Percentiles rank a stretch among this genome's conserved stretches.
Evolutionary conservation across 2,797 vertebrate genomes (phyloP).

Genomic region (Hyperoplus immaculatus): DNA sequence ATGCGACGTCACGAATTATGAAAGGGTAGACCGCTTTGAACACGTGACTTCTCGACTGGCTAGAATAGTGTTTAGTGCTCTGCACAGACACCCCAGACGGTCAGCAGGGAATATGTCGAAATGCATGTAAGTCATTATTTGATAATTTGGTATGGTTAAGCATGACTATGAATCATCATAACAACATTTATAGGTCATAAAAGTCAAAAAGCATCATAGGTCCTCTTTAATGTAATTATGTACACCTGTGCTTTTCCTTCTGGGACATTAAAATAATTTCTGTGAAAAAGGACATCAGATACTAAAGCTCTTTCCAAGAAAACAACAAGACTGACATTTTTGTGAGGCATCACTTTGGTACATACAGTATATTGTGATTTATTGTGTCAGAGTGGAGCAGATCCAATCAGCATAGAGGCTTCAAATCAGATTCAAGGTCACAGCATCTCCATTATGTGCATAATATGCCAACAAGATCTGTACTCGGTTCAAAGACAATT

Average conservation of each 20-base stretch:
- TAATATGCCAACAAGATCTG: slow-evolving; percentile 8
- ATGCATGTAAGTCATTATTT: no score
- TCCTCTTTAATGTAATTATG: not conserved
- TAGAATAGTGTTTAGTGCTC: no score
- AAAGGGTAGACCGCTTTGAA: no score
- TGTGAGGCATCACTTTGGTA: not conserved
- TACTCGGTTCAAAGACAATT: slow-evolving; percentile 7
- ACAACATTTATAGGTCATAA: no score
- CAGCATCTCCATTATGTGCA: slow-evolving; percentile 9
- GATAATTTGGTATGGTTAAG: no score
- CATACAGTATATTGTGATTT: not conserved
- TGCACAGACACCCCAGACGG: no score
- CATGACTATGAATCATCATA: no score
- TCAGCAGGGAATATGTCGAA: no score
- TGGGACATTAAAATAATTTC: not conserved
- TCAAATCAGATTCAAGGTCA: slow-evolving; percentile 16
- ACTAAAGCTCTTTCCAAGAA: not conserved
- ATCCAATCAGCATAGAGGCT: slow-evolving; percentile 7
- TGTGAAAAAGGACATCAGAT: not conserved
- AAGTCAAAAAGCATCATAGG: no score
- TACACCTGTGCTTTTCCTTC: not conserved
- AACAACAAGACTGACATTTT: not conserved
- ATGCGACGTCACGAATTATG: no score
- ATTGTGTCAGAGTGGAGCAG: not conserved
- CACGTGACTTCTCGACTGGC: no score